A percentile compares a stretch with the other conserved stretches of the same genome.
phyloP scores from a whole-genome alignment of 2,888 invertebrate genomes.

The Calephelis perditalis region DNA sequence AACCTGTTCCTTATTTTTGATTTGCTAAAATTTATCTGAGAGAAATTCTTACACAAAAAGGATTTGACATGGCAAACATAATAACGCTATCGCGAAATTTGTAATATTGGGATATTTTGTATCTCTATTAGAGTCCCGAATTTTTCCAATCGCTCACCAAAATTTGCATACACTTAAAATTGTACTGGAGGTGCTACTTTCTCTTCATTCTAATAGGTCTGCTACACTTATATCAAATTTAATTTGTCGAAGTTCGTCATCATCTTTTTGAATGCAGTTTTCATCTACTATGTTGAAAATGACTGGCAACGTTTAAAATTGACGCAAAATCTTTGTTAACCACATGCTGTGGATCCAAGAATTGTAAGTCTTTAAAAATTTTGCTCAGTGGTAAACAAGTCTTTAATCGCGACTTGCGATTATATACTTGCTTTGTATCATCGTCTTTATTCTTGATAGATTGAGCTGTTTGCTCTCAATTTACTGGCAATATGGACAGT shows the following conservation, averaged over 20 bases:
- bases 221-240: slow-evolving; percentile 20
- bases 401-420: slow-evolving; percentile 4
- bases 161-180: slow-evolving; percentile 11
- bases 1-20: slow-evolving; percentile 14
- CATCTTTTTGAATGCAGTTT: slow-evolving; percentile 22
- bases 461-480: no score
- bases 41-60: slow-evolving; percentile 8
- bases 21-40: slow-evolving; percentile 12
- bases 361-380: slow-evolving; percentile 24
- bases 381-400: slow-evolving; percentile 12
- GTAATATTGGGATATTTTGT: slow-evolving; percentile 10
- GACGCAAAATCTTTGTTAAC: slow-evolving; percentile 23
- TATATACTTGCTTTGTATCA: no score
- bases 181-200: not conserved
- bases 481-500: no score
- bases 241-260: slow-evolving; percentile 21
- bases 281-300: slow-evolving; percentile 20
- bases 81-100: slow-evolving; percentile 9
- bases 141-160: slow-evolving; percentile 12
- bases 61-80: slow-evolving; percentile 14
- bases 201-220: slow-evolving; percentile 18
- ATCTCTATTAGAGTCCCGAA: not conserved
- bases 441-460: no score
- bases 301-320: not conserved
- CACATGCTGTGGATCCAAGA: slow-evolving; percentile 24